Evolutionary conservation across 2,888 invertebrate genomes (phyloP), one percentile per base, ranked within the genome.

Genomic region (Tanaodytes sp.): DNA sequence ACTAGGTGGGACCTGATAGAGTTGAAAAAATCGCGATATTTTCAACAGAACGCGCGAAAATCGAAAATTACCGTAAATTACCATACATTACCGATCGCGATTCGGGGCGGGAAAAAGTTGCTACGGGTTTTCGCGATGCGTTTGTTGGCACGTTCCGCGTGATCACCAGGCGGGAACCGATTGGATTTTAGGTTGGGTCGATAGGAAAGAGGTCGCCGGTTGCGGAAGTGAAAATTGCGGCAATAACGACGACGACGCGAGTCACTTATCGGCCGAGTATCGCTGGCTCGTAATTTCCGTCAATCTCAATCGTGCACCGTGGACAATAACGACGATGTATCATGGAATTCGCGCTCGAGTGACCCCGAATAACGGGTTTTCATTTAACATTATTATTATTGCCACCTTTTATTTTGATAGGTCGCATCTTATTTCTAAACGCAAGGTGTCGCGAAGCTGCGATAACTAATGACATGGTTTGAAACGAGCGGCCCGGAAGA

Each of bases 171-270:
- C 68, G 57, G 68, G 49, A 58, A 69, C 62, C 73, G 65, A 71
- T 73, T 52, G 59, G 58, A 67, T 76, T 76, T 74, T 77, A 77
- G 81, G 79, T 76, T 74, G 77, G 80, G 76, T 75, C 75, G 76
- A 79, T 78, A 81, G 78, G 79, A 82, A 78, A 80, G 77, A 78
- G 78, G 77, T 79, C 79, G 76, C 75, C 75, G 71, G 75, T 77
- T 78, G 79, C 81, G 79, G 81, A 78, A 77, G 76, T 81, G 82
- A 80, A 83, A 84, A 83, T 82, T 81, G 82, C 80, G 81, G 82
- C 79, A 82, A 82, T 82, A 81, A 83, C 82, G 80, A 79, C 80
- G 79, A 78, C 78, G 80, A 80, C 78, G 80, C 76, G 73, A 75
- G 76, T 70, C 75, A 76, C 76, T 78, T 77, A 81, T 82, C 81